Evolutionary conservation across 2,888 invertebrate genomes (phyloP).

Genomic region (Oligia fasciuncula): DNA sequence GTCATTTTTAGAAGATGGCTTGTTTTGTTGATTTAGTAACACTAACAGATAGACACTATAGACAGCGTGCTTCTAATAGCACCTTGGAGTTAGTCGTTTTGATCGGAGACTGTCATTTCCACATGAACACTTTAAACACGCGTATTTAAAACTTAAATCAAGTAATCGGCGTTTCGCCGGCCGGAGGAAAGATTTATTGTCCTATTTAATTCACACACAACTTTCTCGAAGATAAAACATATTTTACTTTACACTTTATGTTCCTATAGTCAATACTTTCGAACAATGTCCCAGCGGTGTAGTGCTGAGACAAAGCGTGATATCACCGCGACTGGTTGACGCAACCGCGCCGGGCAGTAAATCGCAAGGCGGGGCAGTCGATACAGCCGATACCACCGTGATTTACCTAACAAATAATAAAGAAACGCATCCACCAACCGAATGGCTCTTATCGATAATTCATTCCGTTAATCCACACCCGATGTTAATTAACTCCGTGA

Average conservation of each 20-base stretch:
- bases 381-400: constrained; percentile 76
- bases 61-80: neutral
- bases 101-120: neutral
- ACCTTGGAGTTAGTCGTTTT: neutral
- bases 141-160: neutral
- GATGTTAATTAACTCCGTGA: constrained; percentile 83
- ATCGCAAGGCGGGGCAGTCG: constrained; percentile 78
- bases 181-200: neutral
- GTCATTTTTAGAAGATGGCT: constrained; percentile 24
- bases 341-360: constrained; percentile 74
- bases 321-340: constrained; percentile 80
- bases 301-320: constrained; percentile 59
- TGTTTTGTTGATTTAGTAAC: constrained; percentile 19
- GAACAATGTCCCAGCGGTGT: constrained; percentile 30
- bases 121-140: neutral
- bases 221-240: constrained; percentile 19
- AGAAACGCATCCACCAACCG: constrained; percentile 78
- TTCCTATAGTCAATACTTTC: constrained; percentile 11
- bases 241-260: neutral
- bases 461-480: constrained; percentile 82
- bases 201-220: constrained; percentile 17
- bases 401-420: constrained; percentile 86
- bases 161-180: neutral
- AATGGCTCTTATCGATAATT: constrained; percentile 83
- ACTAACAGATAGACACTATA: neutral